Percentiles rank a stretch among this genome's conserved stretches.
Conservation (phyloP, 2,113 vertebrate genomes). For the Lepus europaeus region DNA sequence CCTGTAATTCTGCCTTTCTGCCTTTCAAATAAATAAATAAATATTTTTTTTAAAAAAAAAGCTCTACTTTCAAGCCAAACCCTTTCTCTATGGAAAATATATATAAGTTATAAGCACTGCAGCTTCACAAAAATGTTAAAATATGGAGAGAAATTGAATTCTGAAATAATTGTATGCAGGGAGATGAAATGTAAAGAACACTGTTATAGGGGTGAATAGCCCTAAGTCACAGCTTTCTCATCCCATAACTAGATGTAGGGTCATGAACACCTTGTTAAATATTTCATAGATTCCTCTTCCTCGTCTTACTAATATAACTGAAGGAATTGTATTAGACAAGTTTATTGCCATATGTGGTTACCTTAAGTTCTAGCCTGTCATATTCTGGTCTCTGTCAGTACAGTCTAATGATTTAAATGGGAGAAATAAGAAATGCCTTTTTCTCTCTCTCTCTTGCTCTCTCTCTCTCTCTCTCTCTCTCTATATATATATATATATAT, state of each 20-base stretch:
- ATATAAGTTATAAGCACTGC: not conserved
- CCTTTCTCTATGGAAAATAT: not conserved
- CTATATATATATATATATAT: too few species aligned
- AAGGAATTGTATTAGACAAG: not conserved
- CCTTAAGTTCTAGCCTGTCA: not conserved
- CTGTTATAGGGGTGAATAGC: not conserved
- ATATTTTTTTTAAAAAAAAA: too few species aligned
- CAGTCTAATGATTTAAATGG: not conserved
- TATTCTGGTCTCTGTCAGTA: not conserved
- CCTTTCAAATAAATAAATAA: too few species aligned
- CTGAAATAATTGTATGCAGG: not conserved
- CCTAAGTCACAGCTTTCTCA: not conserved
- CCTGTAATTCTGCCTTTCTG: too few species aligned
- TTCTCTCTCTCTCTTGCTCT: too few species aligned
- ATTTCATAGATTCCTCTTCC: not conserved
- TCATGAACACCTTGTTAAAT: not conserved
- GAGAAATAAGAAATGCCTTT: not conserved
- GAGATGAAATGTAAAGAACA: not conserved
- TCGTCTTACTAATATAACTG: not conserved
- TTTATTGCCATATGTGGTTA: not conserved
- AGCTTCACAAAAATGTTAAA: constrained; percentile 22
- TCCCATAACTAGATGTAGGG: constrained; percentile 2
- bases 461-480: too few species aligned
- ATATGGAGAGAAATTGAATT: not conserved
- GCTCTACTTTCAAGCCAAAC: not conserved